Evolutionary conservation across 2,113 vertebrate species (phyloP).

Genomic region (Chiloscyllium plagiosum): DNA sequence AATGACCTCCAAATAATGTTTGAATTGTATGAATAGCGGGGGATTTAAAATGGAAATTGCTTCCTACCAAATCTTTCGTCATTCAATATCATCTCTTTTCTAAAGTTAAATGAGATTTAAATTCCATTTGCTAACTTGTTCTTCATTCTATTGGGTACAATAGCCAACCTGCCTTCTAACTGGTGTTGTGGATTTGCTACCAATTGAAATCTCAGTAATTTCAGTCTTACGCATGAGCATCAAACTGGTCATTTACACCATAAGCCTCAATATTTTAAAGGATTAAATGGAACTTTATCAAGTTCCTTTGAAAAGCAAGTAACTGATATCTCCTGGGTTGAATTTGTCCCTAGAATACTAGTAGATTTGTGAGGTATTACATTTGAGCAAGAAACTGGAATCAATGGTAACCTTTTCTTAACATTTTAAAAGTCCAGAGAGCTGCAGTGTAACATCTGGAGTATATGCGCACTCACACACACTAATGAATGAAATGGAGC

Average conservation of each 20-base stretch:
- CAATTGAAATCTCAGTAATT: too few relatives aligned
- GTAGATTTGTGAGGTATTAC: not conserved
- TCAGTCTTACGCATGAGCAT: not conserved
- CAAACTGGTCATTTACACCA: not conserved
- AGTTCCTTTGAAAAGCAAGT: not conserved
- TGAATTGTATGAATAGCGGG: not conserved
- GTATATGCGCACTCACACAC: too few relatives aligned
- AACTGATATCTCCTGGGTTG: not conserved
- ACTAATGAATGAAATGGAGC: too few relatives aligned
- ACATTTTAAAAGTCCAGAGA: too few relatives aligned
- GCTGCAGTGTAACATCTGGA: too few relatives aligned
- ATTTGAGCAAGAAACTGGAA: not conserved
- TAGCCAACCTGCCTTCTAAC: not conserved
- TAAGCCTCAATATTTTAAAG: not conserved
- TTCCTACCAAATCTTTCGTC: not conserved
- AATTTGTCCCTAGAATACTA: not conserved
- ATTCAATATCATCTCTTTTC: not conserved
- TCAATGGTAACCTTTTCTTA: too few relatives aligned
- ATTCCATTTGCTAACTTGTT: not conserved
- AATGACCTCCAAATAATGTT: not conserved
- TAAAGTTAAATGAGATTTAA: not conserved
- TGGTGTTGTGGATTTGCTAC: not conserved
- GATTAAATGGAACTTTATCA: not conserved
- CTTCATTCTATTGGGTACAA: not conserved
- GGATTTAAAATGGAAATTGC: not conserved